Conservation (phyloP, 1,140 invertebrate species). For the Heliconius hewitsoni region DNA sequence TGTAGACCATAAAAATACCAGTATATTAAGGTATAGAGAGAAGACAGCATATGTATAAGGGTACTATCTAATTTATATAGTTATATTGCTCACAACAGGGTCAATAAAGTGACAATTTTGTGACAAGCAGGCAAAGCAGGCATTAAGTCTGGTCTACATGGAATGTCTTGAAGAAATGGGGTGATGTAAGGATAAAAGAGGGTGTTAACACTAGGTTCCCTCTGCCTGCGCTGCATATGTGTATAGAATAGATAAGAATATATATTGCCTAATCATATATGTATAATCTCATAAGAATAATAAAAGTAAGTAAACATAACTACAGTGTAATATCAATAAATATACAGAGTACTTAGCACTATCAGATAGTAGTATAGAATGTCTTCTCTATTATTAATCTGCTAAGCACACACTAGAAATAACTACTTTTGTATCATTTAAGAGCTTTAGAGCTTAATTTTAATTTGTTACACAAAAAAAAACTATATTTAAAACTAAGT, state of each 20-base stretch:
- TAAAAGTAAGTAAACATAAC: not conserved
- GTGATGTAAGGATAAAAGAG: too few relatives aligned
- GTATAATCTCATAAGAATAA: not conserved
- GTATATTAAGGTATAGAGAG: too few relatives aligned
- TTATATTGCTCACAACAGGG: too few relatives aligned
- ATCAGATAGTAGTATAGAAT: not conserved
- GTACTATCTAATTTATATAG: too few relatives aligned
- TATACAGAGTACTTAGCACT: not conserved
- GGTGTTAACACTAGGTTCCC: too few relatives aligned
- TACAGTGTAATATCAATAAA: not conserved
- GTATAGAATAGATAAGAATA: not conserved
- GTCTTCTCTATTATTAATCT: not conserved
- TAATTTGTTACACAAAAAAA: not conserved
- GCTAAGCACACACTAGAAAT: not conserved
- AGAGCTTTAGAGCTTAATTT: not conserved
- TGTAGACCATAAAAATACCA: too few relatives aligned
- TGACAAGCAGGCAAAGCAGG: too few relatives aligned
- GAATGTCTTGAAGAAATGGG: too few relatives aligned
- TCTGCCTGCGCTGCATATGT: too few relatives aligned
- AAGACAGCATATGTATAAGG: too few relatives aligned
- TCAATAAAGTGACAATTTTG: too few relatives aligned
- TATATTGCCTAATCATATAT: not conserved
- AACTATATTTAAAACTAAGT: constrained; percentile 2
- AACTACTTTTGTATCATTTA: not conserved
- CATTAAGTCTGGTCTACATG: too few relatives aligned